Percentiles rank a stretch among this genome's conserved stretches.
Conservation (phyloP, 1,140 invertebrate species). For the Myzus persicae region DNA sequence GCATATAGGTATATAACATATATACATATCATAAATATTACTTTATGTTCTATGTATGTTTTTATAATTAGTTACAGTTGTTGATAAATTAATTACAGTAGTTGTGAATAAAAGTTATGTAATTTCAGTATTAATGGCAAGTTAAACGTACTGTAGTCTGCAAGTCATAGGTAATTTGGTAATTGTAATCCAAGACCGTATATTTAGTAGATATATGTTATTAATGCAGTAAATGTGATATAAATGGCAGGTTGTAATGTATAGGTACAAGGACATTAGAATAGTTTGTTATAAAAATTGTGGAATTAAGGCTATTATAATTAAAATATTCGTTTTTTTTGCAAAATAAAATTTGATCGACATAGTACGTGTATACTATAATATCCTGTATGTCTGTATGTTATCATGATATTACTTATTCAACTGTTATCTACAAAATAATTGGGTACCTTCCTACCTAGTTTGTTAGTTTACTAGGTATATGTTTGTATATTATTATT, state of each 20-base stretch:
- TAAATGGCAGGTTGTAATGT: not conserved
- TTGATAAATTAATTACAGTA: conserved; percentile 4
- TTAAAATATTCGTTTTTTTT: not conserved
- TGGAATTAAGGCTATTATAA: not conserved
- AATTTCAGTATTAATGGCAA: not conserved
- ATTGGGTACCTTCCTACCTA: too few relatives aligned
- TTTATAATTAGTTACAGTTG: not conserved
- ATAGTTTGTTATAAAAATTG: not conserved
- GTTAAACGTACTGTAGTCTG: not conserved
- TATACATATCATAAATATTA: not conserved
- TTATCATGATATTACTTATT: too few relatives aligned
- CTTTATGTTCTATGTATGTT: not conserved
- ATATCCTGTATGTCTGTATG: too few relatives aligned
- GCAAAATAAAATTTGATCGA: not conserved
- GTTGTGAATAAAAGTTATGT: conserved; percentile 1
- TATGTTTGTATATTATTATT: too few relatives aligned
- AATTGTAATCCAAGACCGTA: not conserved
- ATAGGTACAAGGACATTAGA: not conserved
- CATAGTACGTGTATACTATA: not conserved
- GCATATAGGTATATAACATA: too few relatives aligned
- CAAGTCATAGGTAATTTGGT: not conserved
- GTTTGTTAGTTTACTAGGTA: too few relatives aligned
- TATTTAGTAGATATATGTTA: conserved; percentile 5
- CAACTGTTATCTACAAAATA: too few relatives aligned
- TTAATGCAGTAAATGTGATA: not conserved